Conservation (phyloP, 92 coral and sea anemone species). For the Paramuricea clavata region DNA sequence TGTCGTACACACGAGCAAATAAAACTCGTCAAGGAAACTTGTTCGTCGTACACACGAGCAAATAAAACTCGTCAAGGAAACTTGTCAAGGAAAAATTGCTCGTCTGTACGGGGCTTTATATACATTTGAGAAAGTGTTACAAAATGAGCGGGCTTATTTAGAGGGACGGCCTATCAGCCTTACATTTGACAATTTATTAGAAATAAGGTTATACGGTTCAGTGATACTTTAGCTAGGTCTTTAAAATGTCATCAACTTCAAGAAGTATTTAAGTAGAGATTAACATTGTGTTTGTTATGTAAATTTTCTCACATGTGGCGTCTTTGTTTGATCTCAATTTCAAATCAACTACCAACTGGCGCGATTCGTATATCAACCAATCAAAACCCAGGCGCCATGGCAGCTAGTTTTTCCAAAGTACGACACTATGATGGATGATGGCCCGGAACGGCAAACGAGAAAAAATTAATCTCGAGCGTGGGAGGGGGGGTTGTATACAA, state of each 20-base stretch:
- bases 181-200: too few relatives aligned
- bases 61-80: too few relatives aligned
- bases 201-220: too few relatives aligned
- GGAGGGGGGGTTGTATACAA: constrained; percentile 8
- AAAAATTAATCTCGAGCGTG: constrained; percentile 1
- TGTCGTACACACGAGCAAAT: too few relatives aligned
- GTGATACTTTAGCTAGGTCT: too few relatives aligned
- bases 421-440: constrained; percentile 3
- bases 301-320: constrained; percentile 16
- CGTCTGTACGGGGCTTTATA: too few relatives aligned
- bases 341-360: not conserved
- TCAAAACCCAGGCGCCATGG: not conserved
- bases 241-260: not conserved
- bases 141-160: too few relatives aligned
- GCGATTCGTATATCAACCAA: constrained; percentile 8
- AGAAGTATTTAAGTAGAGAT: not conserved
- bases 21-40: too few relatives aligned
- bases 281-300: not conserved
- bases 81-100: too few relatives aligned
- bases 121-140: too few relatives aligned
- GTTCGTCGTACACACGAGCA: too few relatives aligned
- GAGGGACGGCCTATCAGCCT: too few relatives aligned
- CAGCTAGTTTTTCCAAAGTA: not conserved
- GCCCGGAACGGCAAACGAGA: not conserved
- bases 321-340: constrained; percentile 5